Conservation (phyloP, 2,888 invertebrate species). For the Meloe dianella region DNA sequence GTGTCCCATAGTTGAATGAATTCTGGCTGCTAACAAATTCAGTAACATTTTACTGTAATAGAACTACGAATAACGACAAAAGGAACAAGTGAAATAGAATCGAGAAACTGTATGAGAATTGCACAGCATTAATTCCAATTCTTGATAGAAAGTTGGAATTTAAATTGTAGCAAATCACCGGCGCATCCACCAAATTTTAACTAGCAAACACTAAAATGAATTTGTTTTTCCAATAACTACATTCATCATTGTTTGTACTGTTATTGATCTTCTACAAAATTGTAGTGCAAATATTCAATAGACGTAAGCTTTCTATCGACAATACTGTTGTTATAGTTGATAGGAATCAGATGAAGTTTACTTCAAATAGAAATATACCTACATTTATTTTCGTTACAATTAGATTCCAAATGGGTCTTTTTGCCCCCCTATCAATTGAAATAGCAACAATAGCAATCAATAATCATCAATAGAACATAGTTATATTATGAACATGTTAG, state of each 20-base stretch:
- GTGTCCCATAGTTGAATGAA: background rate
- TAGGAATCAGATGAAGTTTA: too few species aligned
- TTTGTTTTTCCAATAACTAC: too few species aligned
- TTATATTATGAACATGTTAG: constrained; percentile 40
- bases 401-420: too few species aligned
- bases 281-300: too few species aligned
- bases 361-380: too few species aligned
- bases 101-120: background rate
- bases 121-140: background rate
- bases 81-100: background rate
- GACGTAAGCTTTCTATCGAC: too few species aligned
- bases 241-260: too few species aligned
- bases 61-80: background rate
- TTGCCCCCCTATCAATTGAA: constrained; percentile 30
- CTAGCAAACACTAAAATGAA: background rate
- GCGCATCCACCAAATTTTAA: background rate
- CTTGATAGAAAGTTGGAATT: background rate
- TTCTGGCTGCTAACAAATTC: background rate
- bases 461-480: constrained; percentile 29
- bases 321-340: too few species aligned
- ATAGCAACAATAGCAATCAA: constrained; percentile 23
- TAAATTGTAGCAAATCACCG: background rate
- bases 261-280: too few species aligned
- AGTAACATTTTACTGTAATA: background rate
- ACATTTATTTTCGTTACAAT: too few species aligned